These are phyloP conservation scores for Lamproptera curius DNA, from an alignment of 2,888 invertebrate species.

Conservation along the genomic window DNA sequence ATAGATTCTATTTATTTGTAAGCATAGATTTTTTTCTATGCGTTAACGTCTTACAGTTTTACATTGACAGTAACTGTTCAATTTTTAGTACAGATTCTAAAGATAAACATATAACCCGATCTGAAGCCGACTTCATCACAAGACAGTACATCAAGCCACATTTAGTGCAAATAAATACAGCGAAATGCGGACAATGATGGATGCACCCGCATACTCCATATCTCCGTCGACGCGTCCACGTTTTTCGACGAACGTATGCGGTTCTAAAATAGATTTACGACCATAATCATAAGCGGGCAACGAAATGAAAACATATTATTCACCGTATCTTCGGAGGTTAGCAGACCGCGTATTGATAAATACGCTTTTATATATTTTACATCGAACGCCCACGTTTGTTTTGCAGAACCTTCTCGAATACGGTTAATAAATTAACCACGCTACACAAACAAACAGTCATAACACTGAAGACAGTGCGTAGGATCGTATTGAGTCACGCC, in stretches of 20 bases:
- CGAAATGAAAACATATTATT: not conserved
- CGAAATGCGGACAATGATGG: not conserved
- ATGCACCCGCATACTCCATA: not conserved
- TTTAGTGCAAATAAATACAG: not conserved
- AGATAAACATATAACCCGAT: no score
- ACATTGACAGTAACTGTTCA: no score
- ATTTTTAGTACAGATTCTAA: no score
- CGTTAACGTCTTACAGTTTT: no score
- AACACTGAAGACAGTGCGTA: conserved; percentile 16
- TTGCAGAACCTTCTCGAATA: conserved; percentile 5
- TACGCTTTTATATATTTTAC: conserved; percentile 9
- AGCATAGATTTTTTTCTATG: no score
- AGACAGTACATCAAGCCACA: not conserved
- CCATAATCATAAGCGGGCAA: not conserved
- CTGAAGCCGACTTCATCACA: not conserved
- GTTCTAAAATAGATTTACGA: not conserved
- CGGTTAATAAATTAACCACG: conserved; percentile 19
- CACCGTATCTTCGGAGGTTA: not conserved
- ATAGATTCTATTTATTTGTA: no score
- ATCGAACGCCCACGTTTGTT: conserved; percentile 11
- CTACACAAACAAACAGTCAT: conserved; percentile 16
- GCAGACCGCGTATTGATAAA: conserved; percentile 6
- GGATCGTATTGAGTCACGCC: conserved; percentile 24
- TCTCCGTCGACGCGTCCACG: not conserved
- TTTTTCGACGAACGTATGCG: not conserved